Conservation (phyloP, 2,113 vertebrate genomes). For the Hippocampus mohnikei region DNA sequence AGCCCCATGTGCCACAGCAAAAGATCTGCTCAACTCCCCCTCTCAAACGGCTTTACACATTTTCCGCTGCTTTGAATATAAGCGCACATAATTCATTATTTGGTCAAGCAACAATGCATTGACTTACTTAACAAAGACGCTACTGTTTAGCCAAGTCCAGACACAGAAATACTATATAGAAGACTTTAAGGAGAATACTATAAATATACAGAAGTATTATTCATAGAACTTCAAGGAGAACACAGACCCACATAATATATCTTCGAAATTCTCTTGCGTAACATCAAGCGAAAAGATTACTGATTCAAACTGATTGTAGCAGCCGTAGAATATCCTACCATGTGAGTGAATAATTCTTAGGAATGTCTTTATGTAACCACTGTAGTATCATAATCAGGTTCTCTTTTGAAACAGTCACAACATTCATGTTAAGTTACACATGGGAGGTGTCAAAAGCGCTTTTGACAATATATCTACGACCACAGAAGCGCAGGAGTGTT, state of each 20-base stretch:
- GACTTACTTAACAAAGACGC: constrained; percentile 33
- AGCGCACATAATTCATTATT: constrained; percentile 31
- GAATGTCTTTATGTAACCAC: not conserved
- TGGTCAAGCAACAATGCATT: constrained; percentile 33
- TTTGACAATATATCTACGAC: not conserved
- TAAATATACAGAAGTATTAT: not conserved
- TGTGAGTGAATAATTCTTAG: not conserved
- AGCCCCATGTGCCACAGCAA: not conserved
- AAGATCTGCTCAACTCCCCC: not conserved
- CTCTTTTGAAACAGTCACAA: not conserved
- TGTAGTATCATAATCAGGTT: not conserved
- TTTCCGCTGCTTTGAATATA: constrained; percentile 16
- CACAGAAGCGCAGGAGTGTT: not conserved
- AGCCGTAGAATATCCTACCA: not conserved
- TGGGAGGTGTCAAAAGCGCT: not conserved
- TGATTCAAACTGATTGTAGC: not conserved
- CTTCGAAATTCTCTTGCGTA: not conserved
- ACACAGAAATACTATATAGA: not conserved
- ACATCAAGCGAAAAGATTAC: not conserved
- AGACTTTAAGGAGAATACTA: not conserved
- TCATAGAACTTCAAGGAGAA: too few species aligned
- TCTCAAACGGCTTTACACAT: constrained; percentile 4
- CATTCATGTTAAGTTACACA: not conserved
- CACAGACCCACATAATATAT: too few species aligned
- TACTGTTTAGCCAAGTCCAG: constrained; percentile 23